Base-by-base conservation (phyloP, 2,888 invertebrate genomes). In the Tholera decimalis region DNA sequence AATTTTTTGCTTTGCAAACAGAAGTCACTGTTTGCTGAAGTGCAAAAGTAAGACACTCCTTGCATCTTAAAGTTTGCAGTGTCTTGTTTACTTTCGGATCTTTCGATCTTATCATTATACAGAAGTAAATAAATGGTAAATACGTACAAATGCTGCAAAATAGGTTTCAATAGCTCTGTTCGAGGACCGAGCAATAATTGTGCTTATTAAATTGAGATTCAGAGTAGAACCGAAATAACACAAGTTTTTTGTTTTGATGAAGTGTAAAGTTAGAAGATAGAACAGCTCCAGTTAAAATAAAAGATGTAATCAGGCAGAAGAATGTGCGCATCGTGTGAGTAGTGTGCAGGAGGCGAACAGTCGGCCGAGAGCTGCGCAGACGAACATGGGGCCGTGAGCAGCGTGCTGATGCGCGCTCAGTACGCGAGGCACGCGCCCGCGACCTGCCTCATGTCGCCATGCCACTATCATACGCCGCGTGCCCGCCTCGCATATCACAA, bases 401-500 rank as follows among this genome's bases (percentile, higher is more conserved):
- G 82, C 41, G 44, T 81, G 55, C 53, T 58, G 68, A 78, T 71
- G 63, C 20, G 65, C 37, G 59, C 76, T 80, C 77, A 62, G 80
- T 82, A 80, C 76, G 82, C 59, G 54, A n/a, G 53, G 50, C 83
- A 80, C 81, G 81, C 64, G 39, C 65, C 65, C 13, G 54, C 18
- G 72, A 37, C 61, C 56, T 44, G 41, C 64, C 50, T 37, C 39
- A 37, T 56, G 49, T 59, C 47, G 69, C 35, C 77, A 54, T 60
- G 51, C 50, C 56, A 53, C 33, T 41, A 33, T 53, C 37, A 39
- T 22, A 47, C 26, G 41, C 30, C 15, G 43, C 43, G 20, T n/a
- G n/a, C n/a, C n/a, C n/a, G n/a, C n/a, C n/a, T 41, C 24, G 30
- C 47, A 20, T 30, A 54, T 26, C 39, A n/a, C 30, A 49, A 43